These are phyloP conservation scores for Anastatus disparis DNA, from an alignment of 1,140 invertebrate species.

Conservation along the genomic window DNA sequence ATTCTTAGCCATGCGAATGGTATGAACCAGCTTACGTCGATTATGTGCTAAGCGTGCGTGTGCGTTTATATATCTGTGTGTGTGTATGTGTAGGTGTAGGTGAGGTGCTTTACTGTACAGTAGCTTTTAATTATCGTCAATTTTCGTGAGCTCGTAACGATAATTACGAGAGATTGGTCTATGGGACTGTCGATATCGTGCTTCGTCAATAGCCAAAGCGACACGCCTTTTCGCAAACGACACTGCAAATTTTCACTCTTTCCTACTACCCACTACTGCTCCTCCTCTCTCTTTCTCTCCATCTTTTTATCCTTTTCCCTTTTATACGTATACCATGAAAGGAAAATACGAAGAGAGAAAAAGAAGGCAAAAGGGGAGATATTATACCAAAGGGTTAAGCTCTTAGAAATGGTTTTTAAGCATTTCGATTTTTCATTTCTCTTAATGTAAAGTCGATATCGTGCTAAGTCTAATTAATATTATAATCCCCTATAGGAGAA, in stretches of 20 bases:
- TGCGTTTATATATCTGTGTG: no score
- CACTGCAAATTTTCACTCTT: neutral
- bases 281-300: neutral
- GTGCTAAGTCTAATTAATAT: neutral
- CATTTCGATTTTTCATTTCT: neutral
- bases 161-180: constrained; percentile 4
- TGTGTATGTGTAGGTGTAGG: no score
- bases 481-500: neutral
- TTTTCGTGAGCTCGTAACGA: constrained; percentile 31
- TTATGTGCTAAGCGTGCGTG: no score
- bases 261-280: no score
- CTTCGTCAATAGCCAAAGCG: neutral
- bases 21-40: no score
- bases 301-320: no score
- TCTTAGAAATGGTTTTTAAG: neutral
- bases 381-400: no score
- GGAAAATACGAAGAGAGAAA: no score
- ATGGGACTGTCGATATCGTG: constrained; percentile 14
- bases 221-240: constrained; percentile 9
- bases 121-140: constrained; percentile 29
- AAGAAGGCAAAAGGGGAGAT: no score
- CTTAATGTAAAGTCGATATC: constrained; percentile 4
- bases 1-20: no score
- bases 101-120: neutral
- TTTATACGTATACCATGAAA: no score